Evolutionary conservation across 2,888 invertebrate genomes (phyloP).

Genomic region (Macaria notata): DNA sequence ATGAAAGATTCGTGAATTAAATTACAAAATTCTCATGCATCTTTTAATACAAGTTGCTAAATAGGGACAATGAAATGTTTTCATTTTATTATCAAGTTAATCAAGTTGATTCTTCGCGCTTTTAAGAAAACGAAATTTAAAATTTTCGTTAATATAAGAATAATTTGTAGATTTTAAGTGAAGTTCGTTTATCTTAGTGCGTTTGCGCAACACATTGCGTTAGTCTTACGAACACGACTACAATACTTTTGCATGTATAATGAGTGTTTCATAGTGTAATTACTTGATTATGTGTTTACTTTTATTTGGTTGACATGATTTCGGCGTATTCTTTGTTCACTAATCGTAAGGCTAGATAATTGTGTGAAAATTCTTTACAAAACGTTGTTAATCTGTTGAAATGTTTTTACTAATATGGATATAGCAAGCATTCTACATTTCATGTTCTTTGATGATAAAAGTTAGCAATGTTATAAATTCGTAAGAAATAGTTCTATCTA

Average conservation of each 20-base stretch:
- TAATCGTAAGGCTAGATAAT: constrained; percentile 2
- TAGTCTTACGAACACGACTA: constrained; percentile 38
- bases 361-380: neutral
- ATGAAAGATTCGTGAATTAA: constrained; percentile 19
- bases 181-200: constrained; percentile 22
- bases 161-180: constrained; percentile 24
- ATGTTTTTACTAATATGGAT: no score
- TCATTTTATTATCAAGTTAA: constrained; percentile 20
- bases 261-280: constrained; percentile 40
- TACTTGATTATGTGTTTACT: constrained; percentile 34
- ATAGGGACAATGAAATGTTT: constrained; percentile 22
- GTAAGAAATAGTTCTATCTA: no score
- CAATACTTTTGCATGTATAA: constrained; percentile 38
- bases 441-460: no score
- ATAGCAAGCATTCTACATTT: no score
- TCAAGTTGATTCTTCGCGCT: constrained; percentile 20
- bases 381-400: neutral
- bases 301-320: constrained; percentile 30
- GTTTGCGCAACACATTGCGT: constrained; percentile 46
- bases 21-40: constrained; percentile 20
- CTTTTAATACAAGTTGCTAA: constrained; percentile 20
- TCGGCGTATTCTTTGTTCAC: constrained; percentile 19
- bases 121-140: constrained; percentile 22
- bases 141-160: constrained; percentile 15
- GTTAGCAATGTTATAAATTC: no score